Evolutionary conservation across 2,113 vertebrate species (phyloP).

Genomic region (Pelecanoides urinatrix): DNA sequence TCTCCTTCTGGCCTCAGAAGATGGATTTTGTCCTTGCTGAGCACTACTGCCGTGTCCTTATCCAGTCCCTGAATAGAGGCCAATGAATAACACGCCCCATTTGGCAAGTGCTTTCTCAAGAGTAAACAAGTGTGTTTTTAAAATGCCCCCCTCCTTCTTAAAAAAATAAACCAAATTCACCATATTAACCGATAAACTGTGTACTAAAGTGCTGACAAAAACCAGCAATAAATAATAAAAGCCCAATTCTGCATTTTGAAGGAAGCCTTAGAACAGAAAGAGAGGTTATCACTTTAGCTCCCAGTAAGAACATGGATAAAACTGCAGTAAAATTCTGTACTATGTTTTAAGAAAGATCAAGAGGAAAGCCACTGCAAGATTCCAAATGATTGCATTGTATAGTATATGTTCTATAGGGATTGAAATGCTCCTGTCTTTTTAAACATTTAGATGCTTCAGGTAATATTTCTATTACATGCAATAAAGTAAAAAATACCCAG

Average conservation of each 20-base stretch:
- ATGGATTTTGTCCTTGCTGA: not conserved
- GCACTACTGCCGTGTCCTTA: not conserved
- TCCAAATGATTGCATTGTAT: not conserved
- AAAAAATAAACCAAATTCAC: constrained; percentile 21
- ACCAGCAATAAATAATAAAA: constrained; percentile 33
- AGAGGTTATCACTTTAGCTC: not conserved
- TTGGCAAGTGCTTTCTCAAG: constrained; percentile 44
- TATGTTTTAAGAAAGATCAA: not conserved
- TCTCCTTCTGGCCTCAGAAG: not conserved
- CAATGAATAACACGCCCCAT: constrained; percentile 28
- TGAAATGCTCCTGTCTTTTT: not conserved
- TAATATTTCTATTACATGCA: not conserved
- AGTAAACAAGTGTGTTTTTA: not conserved
- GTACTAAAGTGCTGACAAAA: not conserved
- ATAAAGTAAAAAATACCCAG: not conserved
- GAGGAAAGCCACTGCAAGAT: not conserved
- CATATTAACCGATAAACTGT: constrained; percentile 1
- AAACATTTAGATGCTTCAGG: not conserved
- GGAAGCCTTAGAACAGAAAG: not conserved
- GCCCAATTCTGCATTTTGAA: not conserved
- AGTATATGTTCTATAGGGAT: not conserved
- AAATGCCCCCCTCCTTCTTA: not conserved
- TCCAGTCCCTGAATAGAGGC: not conserved
- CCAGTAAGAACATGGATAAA: not conserved
- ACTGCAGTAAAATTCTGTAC: not conserved